Conservation (phyloP, 2,888 invertebrate genomes). For the Eucera pruinosa region DNA sequence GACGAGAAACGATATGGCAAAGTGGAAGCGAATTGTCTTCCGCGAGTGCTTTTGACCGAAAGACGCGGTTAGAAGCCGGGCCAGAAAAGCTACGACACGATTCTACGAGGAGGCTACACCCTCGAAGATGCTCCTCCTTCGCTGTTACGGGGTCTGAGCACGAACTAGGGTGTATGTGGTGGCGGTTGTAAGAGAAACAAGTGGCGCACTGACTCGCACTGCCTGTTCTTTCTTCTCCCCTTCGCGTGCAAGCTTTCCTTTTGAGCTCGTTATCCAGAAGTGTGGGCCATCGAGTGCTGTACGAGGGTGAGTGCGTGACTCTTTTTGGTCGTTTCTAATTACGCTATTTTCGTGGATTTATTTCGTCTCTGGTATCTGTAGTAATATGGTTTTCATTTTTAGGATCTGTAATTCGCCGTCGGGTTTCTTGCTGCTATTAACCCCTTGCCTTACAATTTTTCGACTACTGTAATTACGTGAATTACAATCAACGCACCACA, state of each 20-base stretch:
- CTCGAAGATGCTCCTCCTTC: constrained; percentile 8
- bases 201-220: constrained; percentile 16
- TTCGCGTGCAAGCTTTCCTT: not conserved
- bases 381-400: too few species aligned
- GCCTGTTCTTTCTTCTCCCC: constrained; percentile 1
- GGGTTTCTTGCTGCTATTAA: too few species aligned
- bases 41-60: constrained; percentile 51
- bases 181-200: constrained; percentile 59
- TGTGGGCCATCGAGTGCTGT: too few species aligned
- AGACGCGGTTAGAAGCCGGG: constrained; percentile 21
- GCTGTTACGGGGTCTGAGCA: constrained; percentile 52
- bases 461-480: too few species aligned
- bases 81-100: constrained; percentile 31
- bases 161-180: constrained; percentile 54
- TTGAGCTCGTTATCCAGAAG: too few species aligned
- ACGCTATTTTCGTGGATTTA: too few species aligned
- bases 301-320: too few species aligned
- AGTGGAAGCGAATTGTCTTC: constrained; percentile 67
- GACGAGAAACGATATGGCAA: constrained; percentile 59
- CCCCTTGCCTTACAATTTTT: too few species aligned
- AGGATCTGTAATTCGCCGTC: too few species aligned
- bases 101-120: constrained; percentile 20
- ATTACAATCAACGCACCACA: too few species aligned
- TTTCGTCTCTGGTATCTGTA: too few species aligned
- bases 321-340: too few species aligned